Base-by-base conservation (phyloP, 2,888 invertebrate genomes). In the Venusia cambrica region DNA sequence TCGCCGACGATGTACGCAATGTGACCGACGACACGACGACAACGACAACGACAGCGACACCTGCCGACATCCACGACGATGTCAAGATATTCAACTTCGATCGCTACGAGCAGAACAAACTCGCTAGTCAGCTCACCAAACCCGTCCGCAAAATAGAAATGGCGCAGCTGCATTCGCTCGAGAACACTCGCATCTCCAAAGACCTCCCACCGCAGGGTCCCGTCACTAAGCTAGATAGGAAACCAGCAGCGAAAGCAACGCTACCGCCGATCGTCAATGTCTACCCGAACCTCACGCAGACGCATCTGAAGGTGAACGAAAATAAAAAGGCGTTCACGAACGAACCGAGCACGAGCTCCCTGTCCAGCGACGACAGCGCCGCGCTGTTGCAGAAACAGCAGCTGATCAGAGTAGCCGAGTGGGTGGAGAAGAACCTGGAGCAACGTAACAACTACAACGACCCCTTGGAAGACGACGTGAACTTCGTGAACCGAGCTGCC, bases 331-430 rank as follows among this genome's bases (percentile, higher is more conserved):
- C 74, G 2, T 84, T 84, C 45, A 84, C 80, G 1, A 84, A 85
- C 38, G 88, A 88, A 36, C 87, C 85, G 44, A 88, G 88, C 41
- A 87, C 87, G 1, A 88, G 88, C 48, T 88, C 88, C 0, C 52
- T 88, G 17, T 88, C 88, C 1, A 88, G 88, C 41, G 88, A 88
- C 29, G 88, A 88, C 32, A 88, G 88, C 45, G 87, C 88, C 15
- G 89, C 90, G 1, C 54, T 90, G 46, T 52, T 91, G 34, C 88
- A 90, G 32, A 89, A 90, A 10, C 91, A 91, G 43, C 92, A 92
- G 42, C 60, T 92, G 45, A 89, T 90, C 8, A 83, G 92, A 50
- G 93, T 94, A 5, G 93, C 93, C 0, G 93, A 94, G 54, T 94
- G 94, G 94, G 92, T 94, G 8, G 91, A 92, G 64, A 90, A 90